phyloP scores from a whole-genome alignment of 2,113 vertebrate species.

The Syngnathus scovelli region DNA sequence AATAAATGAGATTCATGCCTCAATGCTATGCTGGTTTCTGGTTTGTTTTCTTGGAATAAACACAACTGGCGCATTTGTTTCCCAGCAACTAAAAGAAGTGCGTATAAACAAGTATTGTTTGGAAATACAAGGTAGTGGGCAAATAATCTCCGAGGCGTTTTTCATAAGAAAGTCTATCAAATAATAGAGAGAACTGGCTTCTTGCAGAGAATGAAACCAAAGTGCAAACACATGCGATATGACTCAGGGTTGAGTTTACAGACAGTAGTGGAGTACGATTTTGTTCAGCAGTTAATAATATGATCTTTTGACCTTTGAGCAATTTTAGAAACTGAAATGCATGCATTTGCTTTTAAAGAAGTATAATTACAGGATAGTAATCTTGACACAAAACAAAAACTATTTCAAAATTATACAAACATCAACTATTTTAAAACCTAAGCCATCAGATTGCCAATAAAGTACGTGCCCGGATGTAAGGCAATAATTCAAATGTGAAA shows the following conservation, averaged over 20 bases:
- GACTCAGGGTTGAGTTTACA: constrained; percentile 8
- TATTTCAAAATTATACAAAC: constrained; percentile 1
- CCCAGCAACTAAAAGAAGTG: background rate
- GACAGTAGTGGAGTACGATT: constrained; percentile 14
- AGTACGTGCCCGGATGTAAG: constrained; percentile 41
- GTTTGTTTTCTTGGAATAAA: background rate
- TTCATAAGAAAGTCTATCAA: background rate
- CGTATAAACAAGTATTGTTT: background rate
- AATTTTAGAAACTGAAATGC: constrained; percentile 27
- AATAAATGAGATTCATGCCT: background rate
- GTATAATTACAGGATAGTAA: background rate
- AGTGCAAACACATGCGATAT: constrained; percentile 18
- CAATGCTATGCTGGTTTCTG: background rate
- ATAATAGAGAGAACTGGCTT: background rate
- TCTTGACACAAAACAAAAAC: background rate
- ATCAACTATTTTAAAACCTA: too few species aligned
- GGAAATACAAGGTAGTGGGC: background rate
- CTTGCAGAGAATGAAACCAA: constrained; percentile 1
- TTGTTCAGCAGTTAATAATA: background rate
- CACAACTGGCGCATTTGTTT: background rate
- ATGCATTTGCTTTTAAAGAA: background rate
- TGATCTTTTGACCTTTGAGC: constrained; percentile 17
- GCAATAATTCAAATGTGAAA: constrained; percentile 2
- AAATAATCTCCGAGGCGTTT: background rate
- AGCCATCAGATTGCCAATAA: constrained; percentile 26